These are phyloP conservation scores for Stenoptilia bipunctidactyla DNA, from an alignment of 2,888 invertebrate species.

Conservation along the genomic window DNA sequence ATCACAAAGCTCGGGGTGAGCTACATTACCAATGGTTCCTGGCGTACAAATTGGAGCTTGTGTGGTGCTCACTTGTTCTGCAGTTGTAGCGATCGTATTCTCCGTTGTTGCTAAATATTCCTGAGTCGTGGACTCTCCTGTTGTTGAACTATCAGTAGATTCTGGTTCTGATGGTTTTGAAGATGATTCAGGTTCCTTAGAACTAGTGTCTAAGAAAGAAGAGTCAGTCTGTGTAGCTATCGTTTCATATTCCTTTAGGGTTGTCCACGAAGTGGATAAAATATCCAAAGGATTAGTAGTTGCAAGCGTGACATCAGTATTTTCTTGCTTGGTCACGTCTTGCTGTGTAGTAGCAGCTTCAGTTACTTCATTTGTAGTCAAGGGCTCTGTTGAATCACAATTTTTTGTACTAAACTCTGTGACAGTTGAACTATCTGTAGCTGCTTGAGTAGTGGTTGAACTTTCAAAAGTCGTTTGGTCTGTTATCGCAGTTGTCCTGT, in stretches of 20 bases:
- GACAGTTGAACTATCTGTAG: no score
- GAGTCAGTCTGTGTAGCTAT: slow-evolving; percentile 3
- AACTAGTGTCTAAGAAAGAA: background rate
- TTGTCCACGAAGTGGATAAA: background rate
- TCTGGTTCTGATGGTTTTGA: background rate
- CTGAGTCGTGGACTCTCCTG: background rate
- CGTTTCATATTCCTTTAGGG: slow-evolving; percentile 1
- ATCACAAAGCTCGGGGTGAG: slow-evolving; percentile 22
- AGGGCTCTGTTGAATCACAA: no score
- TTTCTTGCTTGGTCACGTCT: no score
- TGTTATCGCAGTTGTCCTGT: no score
- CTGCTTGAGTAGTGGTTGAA: no score
- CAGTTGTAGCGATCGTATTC: background rate
- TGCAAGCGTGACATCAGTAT: no score
- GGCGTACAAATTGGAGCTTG: slow-evolving; percentile 16
- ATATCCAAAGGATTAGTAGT: no score
- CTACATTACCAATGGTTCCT: slow-evolving; percentile 19
- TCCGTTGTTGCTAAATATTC: slow-evolving; percentile 2
- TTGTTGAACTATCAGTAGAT: background rate
- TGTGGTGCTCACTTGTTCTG: slow-evolving; percentile 6
- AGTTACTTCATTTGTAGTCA: no score
- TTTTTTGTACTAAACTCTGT: no score
- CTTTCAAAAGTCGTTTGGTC: no score
- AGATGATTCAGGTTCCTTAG: background rate
- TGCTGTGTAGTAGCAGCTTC: no score